Base-by-base conservation (phyloP, 2,888 invertebrate genomes). In the Orthosia gracilis region DNA sequence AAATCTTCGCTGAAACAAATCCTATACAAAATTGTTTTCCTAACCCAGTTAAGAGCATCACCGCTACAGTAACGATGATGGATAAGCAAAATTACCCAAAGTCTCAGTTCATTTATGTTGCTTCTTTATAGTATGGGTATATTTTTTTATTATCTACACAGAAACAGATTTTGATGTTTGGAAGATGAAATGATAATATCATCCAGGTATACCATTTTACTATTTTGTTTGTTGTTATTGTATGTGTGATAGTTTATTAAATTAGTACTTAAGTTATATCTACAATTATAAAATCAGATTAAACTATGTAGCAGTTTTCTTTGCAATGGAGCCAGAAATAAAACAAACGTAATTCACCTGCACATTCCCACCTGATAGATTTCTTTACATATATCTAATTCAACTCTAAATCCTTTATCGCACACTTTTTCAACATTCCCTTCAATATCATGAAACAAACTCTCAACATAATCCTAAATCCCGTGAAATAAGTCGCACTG, bases 51-150 rank as follows among this genome's bases (percentile, higher is more conserved):
- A 84, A 77, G 70, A 82, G 70, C 84, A 78, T 82, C 83, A 69
- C 75, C 49, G 76, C 57, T 58, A 57, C 68, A 71, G 76, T 87
- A 87, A 87, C 85, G 84, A 87, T 87, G 87, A 87, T 78, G 81
- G 86, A 87, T 87, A 83, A 81, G 82, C 62, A 67, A 79, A 78
- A 86, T 85, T 80, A 83, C 64, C 40, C 68, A 63, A 77, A 79
- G 76, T 82, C 78, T 79, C 73, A 45, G 80, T 80, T 76, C 70
- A 76, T 82, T 72, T 71, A 74, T 70, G 59, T 80, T 73, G 62
- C 50, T 82, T 69, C 69, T 69, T 54, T 79, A 23, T 45, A 26
- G 65, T 72, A 66, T 17, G 65, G 49, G 17, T 55, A 62, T 64
- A 82, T 72, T 63, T 69, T 80, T 7, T 40, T 9, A 40, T 70